Base-by-base conservation (phyloP, 2,113 vertebrate genomes). In the Gila orcuttii region DNA sequence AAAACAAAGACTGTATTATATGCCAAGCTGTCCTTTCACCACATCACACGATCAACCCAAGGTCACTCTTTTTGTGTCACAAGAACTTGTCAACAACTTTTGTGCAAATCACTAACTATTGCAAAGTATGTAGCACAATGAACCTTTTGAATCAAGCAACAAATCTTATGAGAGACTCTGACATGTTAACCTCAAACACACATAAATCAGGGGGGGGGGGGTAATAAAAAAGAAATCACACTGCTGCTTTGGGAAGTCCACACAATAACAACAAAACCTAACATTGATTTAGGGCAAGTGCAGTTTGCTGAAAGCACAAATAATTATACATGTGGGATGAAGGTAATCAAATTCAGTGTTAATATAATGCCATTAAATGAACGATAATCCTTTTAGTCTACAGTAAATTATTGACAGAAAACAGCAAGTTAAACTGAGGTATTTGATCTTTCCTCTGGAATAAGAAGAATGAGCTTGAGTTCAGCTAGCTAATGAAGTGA, bases 81-180 rank as follows among this genome's bases (percentile, higher is more conserved):
- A 0, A n/a, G 45, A 82, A 82, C 79, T 47, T 82, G 42, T 77
- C 75, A 80, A 66, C 59, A 80, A 11, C 47, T 28, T 68, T 50
- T 82, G 62, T 28, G 9, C 25, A 66, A 82, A 82, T 50, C 60
- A 66, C 39, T 81, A 79, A 79, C 78, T 64, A 33, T 23, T 66
- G 8, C 36, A 45, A 12, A 47, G 39, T 13, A 9, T 45, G 25
- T 47, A 23, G 15, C 28, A 68, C 36, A 68, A 23, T 31, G 25
- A 55, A 77, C 50, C 25, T 33, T 62, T 68, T 52, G 1, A 68
- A 68, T 7, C n/a, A 33, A 68, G 60, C 42, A 10, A 2, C 33
- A 80, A 64, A 45, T 6, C 25, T 8, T 42, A 28, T 21, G 9
- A 66, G 79, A 33, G 4, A 23, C 2, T 0, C 62, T 15, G 42